phyloP scores from a whole-genome alignment of 2,797 vertebrate genomes.

The Phataginus tricuspis region DNA sequence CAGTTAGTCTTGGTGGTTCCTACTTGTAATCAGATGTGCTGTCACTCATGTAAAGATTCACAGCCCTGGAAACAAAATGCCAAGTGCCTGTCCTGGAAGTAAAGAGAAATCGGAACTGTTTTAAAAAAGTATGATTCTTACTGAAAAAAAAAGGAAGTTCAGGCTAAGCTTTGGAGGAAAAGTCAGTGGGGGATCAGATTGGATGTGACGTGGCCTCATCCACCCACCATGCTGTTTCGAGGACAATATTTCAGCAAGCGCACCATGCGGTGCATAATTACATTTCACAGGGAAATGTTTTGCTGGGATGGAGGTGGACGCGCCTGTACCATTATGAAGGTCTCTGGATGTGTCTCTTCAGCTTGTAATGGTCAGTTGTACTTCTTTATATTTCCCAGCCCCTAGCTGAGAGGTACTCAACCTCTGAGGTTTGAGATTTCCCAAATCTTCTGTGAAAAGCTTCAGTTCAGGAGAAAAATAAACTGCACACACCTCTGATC shows the following conservation, averaged over 20 bases:
- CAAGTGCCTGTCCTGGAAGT: neutral
- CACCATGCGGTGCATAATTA: no score
- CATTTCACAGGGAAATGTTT: neutral
- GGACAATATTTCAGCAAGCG: neutral
- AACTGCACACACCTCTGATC: neutral
- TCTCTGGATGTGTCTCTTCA: neutral
- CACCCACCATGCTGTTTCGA: neutral
- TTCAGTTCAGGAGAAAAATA: neutral
- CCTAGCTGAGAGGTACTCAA: neutral
- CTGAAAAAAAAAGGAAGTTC: neutral
- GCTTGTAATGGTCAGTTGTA: neutral
- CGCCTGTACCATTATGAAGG: neutral
- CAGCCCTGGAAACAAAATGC: neutral
- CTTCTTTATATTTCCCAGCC: neutral
- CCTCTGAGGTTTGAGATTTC: neutral
- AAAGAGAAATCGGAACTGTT: neutral
- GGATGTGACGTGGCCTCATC: neutral
- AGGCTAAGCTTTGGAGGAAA: neutral
- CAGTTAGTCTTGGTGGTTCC: neutral
- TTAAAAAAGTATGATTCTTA: neutral
- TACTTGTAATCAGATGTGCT: neutral
- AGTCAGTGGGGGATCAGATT: neutral
- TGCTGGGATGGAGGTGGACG: neutral
- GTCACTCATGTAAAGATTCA: neutral
- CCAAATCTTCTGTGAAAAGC: constrained; percentile 2